These are phyloP conservation scores for Philantomba maxwellii DNA, from an alignment of 2,113 vertebrate genomes.

Conservation along the genomic window DNA sequence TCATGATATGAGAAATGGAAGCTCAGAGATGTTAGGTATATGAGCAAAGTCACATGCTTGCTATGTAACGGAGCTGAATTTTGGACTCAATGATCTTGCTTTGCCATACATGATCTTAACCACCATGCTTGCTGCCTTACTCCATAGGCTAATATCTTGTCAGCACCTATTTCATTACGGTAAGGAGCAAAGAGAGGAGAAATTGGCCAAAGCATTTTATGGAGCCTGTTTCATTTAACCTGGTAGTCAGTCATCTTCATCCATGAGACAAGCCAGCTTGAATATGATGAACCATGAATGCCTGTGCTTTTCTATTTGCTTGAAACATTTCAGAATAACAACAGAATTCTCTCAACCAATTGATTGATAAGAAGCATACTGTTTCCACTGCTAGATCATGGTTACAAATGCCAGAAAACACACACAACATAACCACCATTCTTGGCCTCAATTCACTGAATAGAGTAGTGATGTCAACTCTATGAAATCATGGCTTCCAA, in stretches of 20 bases:
- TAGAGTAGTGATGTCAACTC: neutral
- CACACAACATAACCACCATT: accelerated
- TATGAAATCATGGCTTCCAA: neutral
- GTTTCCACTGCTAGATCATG: neutral
- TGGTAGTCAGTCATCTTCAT: neutral
- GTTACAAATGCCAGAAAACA: neutral
- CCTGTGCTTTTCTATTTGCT: neutral
- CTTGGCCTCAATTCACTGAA: neutral
- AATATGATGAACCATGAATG: neutral
- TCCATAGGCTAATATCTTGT: neutral
- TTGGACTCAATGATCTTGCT: neutral
- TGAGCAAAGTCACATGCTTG: neutral
- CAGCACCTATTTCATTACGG: neutral
- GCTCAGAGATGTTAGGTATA: neutral
- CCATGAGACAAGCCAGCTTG: neutral
- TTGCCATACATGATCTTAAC: neutral
- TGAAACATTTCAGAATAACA: neutral
- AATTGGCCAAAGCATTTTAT: neutral
- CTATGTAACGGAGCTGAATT: neutral
- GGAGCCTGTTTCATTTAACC: neutral
- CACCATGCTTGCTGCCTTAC: neutral
- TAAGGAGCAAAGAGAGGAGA: neutral
- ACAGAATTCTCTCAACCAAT: neutral
- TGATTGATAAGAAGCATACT: neutral
- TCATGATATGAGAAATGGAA: neutral